These are phyloP conservation scores for Mamestra configurata DNA, from an alignment of 1,140 invertebrate species.

Conservation along the genomic window DNA sequence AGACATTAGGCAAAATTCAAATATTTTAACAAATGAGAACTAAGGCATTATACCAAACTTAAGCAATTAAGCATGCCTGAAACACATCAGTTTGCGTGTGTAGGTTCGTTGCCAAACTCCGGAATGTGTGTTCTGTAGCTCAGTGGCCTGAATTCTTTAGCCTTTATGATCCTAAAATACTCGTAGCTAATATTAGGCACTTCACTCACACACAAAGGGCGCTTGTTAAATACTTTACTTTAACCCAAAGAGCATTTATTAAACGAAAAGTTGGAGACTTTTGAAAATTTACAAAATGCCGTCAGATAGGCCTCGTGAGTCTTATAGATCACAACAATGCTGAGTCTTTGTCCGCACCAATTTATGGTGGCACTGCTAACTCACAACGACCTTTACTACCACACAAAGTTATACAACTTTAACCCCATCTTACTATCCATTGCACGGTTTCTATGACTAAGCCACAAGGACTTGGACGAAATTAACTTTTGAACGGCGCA, in stretches of 20 bases:
- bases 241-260: slow-evolving; percentile 13
- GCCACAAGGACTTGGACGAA: neutral
- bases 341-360: slow-evolving; percentile 41
- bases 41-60: neutral
- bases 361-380: slow-evolving; percentile 33
- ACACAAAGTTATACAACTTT: neutral
- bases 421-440: neutral
- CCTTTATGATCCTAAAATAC: slow-evolving; percentile 26
- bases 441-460: neutral
- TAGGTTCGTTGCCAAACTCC: neutral
- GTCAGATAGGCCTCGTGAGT: slow-evolving; percentile 5
- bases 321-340: slow-evolving; percentile 36
- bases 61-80: slow-evolving; percentile 15
- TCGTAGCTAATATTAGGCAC: neutral
- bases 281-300: neutral
- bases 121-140: slow-evolving; percentile 27
- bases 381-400: slow-evolving; percentile 1
- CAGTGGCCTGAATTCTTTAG: slow-evolving; percentile 28
- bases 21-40: neutral
- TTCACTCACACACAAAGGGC: neutral
- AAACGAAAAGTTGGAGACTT: slow-evolving; percentile 10
- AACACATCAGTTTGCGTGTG: neutral
- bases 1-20: too few relatives aligned
- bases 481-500: neutral
- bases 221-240: neutral